Evolutionary conservation across 2,888 invertebrate species (phyloP).

Genomic region (Octodonta nipae): DNA sequence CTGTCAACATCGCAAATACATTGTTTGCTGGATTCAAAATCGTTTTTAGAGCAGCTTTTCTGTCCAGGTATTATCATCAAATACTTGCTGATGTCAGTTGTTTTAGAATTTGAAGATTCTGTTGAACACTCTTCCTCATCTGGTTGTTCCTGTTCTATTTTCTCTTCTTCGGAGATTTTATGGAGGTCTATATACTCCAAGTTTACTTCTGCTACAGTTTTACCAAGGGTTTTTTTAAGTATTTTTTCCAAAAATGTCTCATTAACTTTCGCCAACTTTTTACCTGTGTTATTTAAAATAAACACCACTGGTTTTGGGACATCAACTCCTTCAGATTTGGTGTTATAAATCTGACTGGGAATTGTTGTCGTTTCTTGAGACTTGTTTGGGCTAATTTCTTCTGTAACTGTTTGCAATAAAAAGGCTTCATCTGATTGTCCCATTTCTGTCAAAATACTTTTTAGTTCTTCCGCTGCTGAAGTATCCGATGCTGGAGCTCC

Average conservation of each 20-base stretch:
- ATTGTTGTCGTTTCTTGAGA: no score
- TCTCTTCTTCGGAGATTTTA: conserved; percentile 9
- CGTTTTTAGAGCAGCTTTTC: conserved; percentile 15
- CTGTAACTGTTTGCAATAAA: no score
- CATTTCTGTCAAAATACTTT: no score
- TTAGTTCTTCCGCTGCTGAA: no score
- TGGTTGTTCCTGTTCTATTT: neutral
- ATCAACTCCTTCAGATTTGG: no score
- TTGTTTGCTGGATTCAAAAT: conserved; percentile 19
- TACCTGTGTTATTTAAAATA: conserved; percentile 15
- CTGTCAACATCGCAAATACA: conserved; percentile 23
- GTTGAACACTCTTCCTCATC: no score
- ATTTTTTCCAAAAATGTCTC: conserved; percentile 14
- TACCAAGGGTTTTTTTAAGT: conserved; percentile 14
- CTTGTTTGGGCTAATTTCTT: no score
- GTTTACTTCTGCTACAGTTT: conserved; percentile 11
- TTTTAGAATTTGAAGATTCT: conserved; percentile 3
- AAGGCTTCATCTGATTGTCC: no score
- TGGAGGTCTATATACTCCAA: conserved; percentile 15
- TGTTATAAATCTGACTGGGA: no score
- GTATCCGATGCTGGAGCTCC: no score
- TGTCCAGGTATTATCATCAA: no score
- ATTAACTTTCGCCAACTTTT: conserved; percentile 14
- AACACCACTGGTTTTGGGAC: conserved; percentile 14
- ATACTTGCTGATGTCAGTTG: no score